Evolutionary conservation across 2,113 vertebrate species (phyloP).

Genomic region (Zosterops japonicus): DNA sequence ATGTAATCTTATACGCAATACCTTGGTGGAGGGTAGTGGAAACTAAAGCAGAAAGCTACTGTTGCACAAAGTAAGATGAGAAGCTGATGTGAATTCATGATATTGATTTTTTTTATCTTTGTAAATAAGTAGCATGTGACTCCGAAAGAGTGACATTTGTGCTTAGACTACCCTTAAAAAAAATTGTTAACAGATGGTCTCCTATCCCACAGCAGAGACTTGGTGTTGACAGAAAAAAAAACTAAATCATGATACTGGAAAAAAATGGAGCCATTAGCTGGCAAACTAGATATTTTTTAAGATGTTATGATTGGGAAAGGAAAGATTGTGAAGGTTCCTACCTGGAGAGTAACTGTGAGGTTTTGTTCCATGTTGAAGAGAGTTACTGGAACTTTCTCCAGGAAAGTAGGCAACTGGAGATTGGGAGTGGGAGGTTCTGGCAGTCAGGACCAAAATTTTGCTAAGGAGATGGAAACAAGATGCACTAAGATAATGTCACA

Average conservation of each 20-base stretch:
- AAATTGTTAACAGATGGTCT: conserved; percentile 49
- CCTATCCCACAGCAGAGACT: conserved; percentile 8
- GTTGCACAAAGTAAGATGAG: conserved; percentile 25
- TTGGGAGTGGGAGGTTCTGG: conserved; percentile 26
- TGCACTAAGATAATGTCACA: neutral
- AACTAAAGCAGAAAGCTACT: conserved; percentile 45
- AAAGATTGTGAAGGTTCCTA: neutral
- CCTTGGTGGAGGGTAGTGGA: conserved; percentile 15
- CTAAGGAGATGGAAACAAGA: conserved; percentile 24
- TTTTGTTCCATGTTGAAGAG: neutral
- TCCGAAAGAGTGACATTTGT: conserved; percentile 10
- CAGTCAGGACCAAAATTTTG: neutral
- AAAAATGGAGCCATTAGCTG: neutral
- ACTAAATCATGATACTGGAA: neutral
- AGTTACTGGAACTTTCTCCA: neutral
- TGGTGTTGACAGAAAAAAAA: conserved; percentile 30
- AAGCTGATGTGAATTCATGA: conserved; percentile 57
- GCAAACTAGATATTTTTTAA: neutral
- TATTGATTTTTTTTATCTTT: conserved; percentile 31
- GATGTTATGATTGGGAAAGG: neutral
- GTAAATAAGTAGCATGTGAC: conserved; percentile 50
- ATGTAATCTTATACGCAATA: conserved; percentile 38
- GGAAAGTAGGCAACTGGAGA: neutral
- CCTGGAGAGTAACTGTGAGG: neutral
- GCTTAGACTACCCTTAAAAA: conserved; percentile 30